A percentile compares a stretch with the other conserved stretches of the same genome.
Evolutionary conservation across 2,888 invertebrate species (phyloP).

Genomic region (Coelogynopora nodosa): DNA sequence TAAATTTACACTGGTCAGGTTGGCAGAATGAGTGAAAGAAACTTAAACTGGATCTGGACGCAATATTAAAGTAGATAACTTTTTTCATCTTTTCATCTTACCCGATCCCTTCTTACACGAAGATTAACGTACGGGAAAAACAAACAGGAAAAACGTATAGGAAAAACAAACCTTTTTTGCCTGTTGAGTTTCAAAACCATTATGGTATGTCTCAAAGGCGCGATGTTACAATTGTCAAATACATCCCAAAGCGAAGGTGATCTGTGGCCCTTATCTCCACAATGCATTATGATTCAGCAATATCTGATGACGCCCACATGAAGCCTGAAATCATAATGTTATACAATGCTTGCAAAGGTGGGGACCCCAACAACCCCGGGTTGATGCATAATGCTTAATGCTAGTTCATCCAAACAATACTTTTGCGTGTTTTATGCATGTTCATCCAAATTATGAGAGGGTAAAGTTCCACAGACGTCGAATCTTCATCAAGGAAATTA

Average conservation of each 20-base stretch:
- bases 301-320: not conserved
- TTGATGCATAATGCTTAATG: not conserved
- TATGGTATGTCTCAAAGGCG: not conserved
- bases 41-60: not conserved
- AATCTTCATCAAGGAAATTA: slow-evolving; percentile 22
- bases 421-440: not conserved
- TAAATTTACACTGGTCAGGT: too few relatives aligned
- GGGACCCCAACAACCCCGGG: slow-evolving; percentile 30
- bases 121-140: not conserved
- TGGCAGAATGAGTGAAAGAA: not conserved
- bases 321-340: slow-evolving; percentile 17
- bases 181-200: not conserved
- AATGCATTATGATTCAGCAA: not conserved
- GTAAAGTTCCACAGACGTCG: not conserved
- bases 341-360: slow-evolving; percentile 31
- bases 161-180: not conserved
- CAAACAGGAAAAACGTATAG: not conserved
- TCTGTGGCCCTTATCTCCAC: slow-evolving; percentile 20
- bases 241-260: not conserved
- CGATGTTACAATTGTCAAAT: not conserved
- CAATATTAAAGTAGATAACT: too few relatives aligned
- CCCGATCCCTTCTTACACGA: not conserved
- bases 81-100: not conserved
- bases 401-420: slow-evolving; percentile 32
- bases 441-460: slow-evolving; percentile 18